Base-by-base conservation (phyloP, 2,113 vertebrate species). In the Trogon surrucura region DNA sequence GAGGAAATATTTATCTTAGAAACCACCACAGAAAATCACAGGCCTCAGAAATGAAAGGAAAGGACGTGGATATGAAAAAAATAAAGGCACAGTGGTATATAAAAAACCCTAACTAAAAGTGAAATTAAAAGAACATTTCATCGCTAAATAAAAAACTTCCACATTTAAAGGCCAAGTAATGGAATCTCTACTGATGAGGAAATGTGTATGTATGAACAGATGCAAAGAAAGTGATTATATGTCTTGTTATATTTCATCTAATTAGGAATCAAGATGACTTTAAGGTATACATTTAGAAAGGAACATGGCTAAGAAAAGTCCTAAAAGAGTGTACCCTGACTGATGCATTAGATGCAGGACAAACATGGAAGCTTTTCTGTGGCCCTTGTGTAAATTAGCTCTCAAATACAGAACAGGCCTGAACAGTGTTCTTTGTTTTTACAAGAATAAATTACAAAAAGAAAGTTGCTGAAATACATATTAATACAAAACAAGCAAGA, bases 211-310 rank as follows among this genome's bases (percentile, higher is more conserved):
- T 94, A 71, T 78, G 93, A 96, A 91, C 88, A 95, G 80, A 94
- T 96, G 87, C 73, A 94, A 96, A 91, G 60, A 92, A 95, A 85
- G 41, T 87, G 96, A 96, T 92, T 94, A 79, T 54, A 56, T 53
- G 41, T 67, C 89, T 92, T 56, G 57, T 71, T 96, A 72, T 87
- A 79, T 87, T 97, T 91, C 23, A 79, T 80, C 88, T 94, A 79
- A 75, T 95, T 93, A 88, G 30, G 74, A 87, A 91, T 93, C 58
- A 72, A 30, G 29, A 87, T 87, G 77, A 91, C 30, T 95, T 91
- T 71, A 75, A 91, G 53, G 69, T 73, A 79, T 85, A 74, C 1
- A 0, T 90, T 96, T 88, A 70, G 66, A 87, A 89, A 91, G 71
- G 95, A 82, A 92, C 72, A 61, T 18, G 29, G 30, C 69, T 57